These are phyloP conservation scores for Pomatorhinus ruficollis DNA, from an alignment of 2,113 vertebrate genomes.

Conservation along the genomic window DNA sequence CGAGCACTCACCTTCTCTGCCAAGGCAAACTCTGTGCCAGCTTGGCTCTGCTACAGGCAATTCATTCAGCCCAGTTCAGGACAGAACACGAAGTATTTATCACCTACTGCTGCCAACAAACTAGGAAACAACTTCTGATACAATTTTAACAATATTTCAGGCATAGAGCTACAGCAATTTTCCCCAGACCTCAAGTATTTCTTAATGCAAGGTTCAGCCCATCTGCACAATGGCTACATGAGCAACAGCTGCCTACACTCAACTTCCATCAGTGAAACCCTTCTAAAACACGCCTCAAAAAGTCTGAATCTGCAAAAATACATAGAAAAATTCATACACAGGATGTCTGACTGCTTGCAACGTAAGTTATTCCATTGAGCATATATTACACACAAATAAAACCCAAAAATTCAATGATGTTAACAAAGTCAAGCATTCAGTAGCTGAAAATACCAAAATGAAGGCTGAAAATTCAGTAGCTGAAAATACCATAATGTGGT, in stretches of 20 bases:
- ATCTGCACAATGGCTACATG: fast-evolving
- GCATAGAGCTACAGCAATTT: background rate
- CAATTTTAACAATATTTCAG: background rate
- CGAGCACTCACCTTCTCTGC: background rate
- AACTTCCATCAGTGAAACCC: background rate
- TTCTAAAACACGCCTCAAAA: background rate
- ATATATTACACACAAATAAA: background rate
- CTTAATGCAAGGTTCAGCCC: background rate
- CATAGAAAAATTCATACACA: background rate
- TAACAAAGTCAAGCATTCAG: background rate
- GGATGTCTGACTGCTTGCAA: background rate
- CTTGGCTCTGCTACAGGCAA: background rate
- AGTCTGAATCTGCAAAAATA: background rate
- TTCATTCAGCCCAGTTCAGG: background rate
- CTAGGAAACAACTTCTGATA: background rate
- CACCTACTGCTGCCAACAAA: background rate
- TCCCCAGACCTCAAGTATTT: too few species aligned
- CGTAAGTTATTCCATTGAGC: background rate
- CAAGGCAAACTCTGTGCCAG: background rate
- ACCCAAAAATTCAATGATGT: background rate
- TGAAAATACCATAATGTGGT: background rate
- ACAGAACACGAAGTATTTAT: background rate
- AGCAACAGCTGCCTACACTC: background rate
- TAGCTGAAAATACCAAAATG: background rate
- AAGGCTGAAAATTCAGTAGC: background rate